Evolutionary conservation across 2,113 vertebrate species (phyloP).

Genomic region (Puffinus mauretanicus): DNA sequence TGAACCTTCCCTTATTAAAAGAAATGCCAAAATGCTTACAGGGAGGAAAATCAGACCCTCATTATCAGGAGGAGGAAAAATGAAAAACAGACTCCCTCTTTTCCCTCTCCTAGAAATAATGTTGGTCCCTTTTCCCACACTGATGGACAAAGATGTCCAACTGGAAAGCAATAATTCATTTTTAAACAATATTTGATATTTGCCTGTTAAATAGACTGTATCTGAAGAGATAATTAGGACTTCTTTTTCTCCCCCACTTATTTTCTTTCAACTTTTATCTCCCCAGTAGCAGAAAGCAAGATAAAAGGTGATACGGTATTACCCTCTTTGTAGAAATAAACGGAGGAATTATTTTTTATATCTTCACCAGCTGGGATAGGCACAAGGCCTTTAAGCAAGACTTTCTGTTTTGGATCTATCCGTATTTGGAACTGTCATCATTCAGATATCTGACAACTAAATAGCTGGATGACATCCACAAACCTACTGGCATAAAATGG

Average conservation of each 20-base stretch:
- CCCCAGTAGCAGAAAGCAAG: background rate
- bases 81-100: background rate
- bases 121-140: background rate
- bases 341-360: background rate
- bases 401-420: background rate
- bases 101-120: background rate
- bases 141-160: background rate
- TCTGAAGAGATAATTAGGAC: background rate
- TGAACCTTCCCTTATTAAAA: background rate
- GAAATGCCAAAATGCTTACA: background rate
- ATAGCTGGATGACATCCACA: background rate
- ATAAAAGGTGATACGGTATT: background rate
- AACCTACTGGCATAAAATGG: background rate
- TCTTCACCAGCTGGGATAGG: background rate
- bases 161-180: background rate
- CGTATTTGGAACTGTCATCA: background rate
- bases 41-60: background rate
- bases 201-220: background rate
- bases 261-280: constrained; percentile 4
- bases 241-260: background rate
- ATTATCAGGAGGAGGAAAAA: background rate
- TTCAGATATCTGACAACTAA: background rate
- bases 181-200: background rate
- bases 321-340: background rate
- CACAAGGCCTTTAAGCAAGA: background rate